Evolutionary conservation across 1,140 invertebrate genomes (phyloP).

Genomic region (Phocides pigmalion): DNA sequence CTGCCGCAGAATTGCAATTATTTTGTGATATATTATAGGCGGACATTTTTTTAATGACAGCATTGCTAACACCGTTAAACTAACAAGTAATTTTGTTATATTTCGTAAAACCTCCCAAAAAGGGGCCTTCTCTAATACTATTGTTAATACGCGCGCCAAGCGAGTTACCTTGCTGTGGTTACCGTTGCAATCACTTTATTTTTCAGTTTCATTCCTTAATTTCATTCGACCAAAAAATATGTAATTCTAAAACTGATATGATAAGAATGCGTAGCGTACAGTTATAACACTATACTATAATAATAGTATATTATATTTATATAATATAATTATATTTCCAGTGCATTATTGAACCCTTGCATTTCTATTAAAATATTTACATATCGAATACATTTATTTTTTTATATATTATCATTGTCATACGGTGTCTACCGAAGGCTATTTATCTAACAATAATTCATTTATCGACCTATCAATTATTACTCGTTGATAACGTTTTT

Average conservation of each 20-base stretch:
- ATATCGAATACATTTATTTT: slow-evolving; percentile 6
- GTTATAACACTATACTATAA: neutral
- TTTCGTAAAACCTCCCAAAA: too few relatives aligned
- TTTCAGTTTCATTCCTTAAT: neutral
- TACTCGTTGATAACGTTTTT: slow-evolving; percentile 9
- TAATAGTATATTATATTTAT: slow-evolving; percentile 5
- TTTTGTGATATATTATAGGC: neutral
- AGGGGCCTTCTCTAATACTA: too few relatives aligned
- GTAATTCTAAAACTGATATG: neutral
- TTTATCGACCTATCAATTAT: slow-evolving; percentile 8
- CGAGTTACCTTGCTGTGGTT: too few relatives aligned
- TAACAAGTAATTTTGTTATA: too few relatives aligned
- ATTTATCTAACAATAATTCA: slow-evolving; percentile 19
- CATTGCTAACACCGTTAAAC: too few relatives aligned
- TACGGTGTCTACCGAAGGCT: slow-evolving; percentile 3
- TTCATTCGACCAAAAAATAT: neutral
- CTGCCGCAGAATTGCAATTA: neutral
- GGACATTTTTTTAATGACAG: too few relatives aligned
- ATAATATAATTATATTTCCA: slow-evolving; percentile 3
- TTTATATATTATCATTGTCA: slow-evolving; percentile 7
- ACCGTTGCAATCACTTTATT: too few relatives aligned
- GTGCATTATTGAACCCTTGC: slow-evolving; percentile 6
- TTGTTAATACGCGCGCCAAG: too few relatives aligned
- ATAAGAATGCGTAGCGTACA: slow-evolving; percentile 1
- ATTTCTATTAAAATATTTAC: slow-evolving; percentile 9